Percentiles rank a stretch among this genome's conserved stretches.
These are phyloP conservation scores for Synaphobranchus kaupii DNA, from an alignment of 2,797 vertebrate species.

Conservation along the genomic window DNA sequence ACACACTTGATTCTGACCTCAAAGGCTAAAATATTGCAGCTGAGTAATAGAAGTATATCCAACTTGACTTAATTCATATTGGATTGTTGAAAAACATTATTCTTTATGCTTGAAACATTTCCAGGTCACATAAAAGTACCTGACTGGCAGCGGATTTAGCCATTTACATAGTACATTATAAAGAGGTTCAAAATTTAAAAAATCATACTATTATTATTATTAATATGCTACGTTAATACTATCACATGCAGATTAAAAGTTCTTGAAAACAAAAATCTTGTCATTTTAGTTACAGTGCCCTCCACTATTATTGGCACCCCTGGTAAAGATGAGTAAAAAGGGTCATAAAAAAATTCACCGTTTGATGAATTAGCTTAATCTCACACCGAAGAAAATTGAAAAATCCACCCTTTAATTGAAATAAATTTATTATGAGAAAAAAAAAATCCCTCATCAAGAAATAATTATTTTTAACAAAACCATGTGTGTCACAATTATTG, in stretches of 20 bases:
- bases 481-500: no score
- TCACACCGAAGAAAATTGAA: no score
- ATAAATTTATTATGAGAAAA: no score
- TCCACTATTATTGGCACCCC: no score
- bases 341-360: no score
- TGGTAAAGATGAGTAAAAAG: no score
- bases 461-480: no score
- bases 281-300: neutral
- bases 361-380: no score
- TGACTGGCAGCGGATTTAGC: neutral
- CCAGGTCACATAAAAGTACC: neutral
- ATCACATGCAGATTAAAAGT: neutral
- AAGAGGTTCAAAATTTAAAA: no score
- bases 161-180: neutral
- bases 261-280: neutral
- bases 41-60: no score
- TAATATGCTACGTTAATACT: neutral
- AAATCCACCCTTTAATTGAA: no score
- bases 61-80: neutral
- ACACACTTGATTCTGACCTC: neutral
- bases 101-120: neutral
- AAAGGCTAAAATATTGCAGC: neutral
- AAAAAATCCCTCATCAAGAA: no score
- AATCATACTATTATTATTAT: neutral
- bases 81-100: neutral